Evolutionary conservation across 2,888 invertebrate genomes (phyloP), one percentile per base, ranked within the genome.

Genomic region (Stenodema calcarata): DNA sequence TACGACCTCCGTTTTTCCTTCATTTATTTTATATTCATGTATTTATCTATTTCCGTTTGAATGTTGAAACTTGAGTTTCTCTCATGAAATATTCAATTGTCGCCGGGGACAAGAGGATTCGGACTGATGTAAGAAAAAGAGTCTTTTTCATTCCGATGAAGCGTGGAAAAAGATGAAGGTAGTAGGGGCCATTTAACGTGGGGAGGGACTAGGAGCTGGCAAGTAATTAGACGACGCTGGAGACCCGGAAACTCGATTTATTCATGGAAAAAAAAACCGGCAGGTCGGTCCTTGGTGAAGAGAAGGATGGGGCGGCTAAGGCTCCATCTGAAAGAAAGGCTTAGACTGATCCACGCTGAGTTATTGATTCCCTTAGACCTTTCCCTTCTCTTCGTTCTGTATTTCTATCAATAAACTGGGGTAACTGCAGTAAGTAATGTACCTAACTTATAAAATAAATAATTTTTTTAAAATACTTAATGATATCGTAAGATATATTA

Each of bases 21-120:
- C 62, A 23, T 62, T 62, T 62, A 62, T 62, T 62, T 23, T 62
- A 62, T 62, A 62, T 62, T 62, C 62, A 62, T 62, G 23, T 62
- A 62, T 62, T 62, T 62, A 62, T 62, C 62, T 62, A 62, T 62
- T 62, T 62, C 62, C 62, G 62, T 62, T 62, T 62, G 62, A 62
- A 62, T 62, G 62, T 62, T 50, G n/a, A 62, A 62, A 23, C 62
- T 23, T 12, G 62, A 62, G 23, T 23, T 23, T 62, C 27, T 62
- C 62, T 62, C 62, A 62, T 62, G 62, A 23, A 62, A 62, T 62
- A 62, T 62, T 62, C 62, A 23, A 62, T 23, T 23, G 62, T 62
- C 23, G 62, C 62, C 9, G 23, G 23, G 23, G 12, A 62, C 27
- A 62, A 23, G 62, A 23, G 23, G 62, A 62, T 23, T 62, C 18